Base-by-base conservation (phyloP, 2,113 vertebrate genomes). In the Ciconia maguari region DNA sequence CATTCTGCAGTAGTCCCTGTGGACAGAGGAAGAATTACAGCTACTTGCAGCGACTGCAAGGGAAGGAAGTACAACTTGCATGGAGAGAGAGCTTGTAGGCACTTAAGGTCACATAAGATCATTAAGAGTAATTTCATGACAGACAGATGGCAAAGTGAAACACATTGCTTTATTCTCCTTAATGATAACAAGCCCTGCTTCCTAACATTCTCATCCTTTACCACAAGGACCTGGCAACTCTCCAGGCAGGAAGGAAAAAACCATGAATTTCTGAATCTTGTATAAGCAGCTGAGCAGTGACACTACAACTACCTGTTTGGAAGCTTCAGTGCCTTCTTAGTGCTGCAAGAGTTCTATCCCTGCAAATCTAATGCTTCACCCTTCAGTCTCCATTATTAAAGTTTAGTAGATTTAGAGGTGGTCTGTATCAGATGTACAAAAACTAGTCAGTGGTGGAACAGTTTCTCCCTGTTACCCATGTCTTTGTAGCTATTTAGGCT, bases 1-100 rank as follows among this genome's bases (percentile, higher is more conserved):
- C 98, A 65, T 99, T 99, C 98, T 99, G 99, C 92, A 99, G 99
- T 80, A 99, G 98, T 96, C 99, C 99, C 99, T 99, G 98, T 71
- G 96, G 97, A 93, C 77, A 98, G 76, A 96, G 74, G 42, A 94
- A 61, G 94, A 95, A 97, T 95, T 97, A 87, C 94, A 96, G 57
- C 68, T 77, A 76, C 87, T 94, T 90, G 54, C 55, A 93, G 55
- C 2, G 2, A 83, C 74, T 77, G 55, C n/a, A 69, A 85, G 29
- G 44, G 36, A 55, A 49, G 83, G 66, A 38, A 75, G 57, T 34
- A 27, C 36, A 61, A 21, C 49, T 77, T 76, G 9, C 34, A 25
- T 8, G 9, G 44, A 76, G 25, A 76, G 25, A 68, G 36, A 41
- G 21, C 57, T 17, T 41, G 55, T 41, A 66, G 79, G 36, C 24